These are phyloP conservation scores for Melanocharis versteri DNA, from an alignment of 2,113 vertebrate species.

Conservation along the genomic window DNA sequence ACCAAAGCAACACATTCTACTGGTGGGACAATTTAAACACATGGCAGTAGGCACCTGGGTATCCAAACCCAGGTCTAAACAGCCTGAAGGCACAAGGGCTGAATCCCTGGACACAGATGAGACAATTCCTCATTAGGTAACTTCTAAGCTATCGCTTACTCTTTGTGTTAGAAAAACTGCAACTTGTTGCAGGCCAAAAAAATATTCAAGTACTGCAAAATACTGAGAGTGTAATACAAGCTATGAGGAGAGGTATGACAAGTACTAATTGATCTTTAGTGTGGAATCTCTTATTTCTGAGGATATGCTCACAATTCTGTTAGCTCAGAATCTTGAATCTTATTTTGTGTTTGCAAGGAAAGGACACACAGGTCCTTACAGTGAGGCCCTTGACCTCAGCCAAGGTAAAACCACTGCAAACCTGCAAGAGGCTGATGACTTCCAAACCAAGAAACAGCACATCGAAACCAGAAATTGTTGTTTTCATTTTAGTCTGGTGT, in stretches of 20 bases:
- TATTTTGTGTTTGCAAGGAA: not conserved
- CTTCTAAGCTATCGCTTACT: not conserved
- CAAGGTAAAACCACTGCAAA: not conserved
- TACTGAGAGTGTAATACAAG: not conserved
- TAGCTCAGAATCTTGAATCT: not conserved
- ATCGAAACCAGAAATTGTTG: accelerated
- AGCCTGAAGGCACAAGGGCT: not conserved
- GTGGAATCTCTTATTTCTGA: not conserved
- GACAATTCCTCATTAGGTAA: not conserved
- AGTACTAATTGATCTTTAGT: not conserved
- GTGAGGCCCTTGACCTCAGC: not conserved
- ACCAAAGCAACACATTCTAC: not conserved
- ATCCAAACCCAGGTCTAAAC: not conserved
- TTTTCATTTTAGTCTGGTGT: not conserved
- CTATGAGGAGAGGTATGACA: not conserved
- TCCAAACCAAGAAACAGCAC: not conserved
- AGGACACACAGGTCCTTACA: not conserved
- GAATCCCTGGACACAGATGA: not conserved
- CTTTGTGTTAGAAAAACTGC: not conserved
- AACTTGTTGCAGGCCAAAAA: not conserved
- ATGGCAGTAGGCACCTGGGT: not conserved
- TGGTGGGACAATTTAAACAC: not conserved
- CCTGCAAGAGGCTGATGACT: not conserved
- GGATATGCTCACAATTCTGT: not conserved
- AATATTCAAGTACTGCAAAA: not conserved